A percentile compares a stretch with the other conserved stretches of the same genome.
Evolutionary conservation across 1,140 invertebrate species (phyloP).

Genomic region (Micrasema minimum): DNA sequence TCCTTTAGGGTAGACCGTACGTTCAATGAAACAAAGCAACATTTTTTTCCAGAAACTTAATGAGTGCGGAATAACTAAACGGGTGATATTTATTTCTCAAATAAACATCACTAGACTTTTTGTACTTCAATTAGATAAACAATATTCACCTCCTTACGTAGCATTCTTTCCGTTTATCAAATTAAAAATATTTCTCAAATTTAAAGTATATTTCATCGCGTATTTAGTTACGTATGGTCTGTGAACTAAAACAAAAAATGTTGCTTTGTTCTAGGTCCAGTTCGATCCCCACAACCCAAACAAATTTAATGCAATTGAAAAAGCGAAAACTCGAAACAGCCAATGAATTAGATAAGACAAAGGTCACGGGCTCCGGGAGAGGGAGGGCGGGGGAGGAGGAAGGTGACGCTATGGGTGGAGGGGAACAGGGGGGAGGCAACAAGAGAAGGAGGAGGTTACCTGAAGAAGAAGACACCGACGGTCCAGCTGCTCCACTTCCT

Average conservation of each 20-base stretch:
- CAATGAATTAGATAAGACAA: conserved; percentile 61
- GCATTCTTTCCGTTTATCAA: conserved; percentile 15
- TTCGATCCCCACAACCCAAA: conserved; percentile 59
- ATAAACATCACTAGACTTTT: background rate
- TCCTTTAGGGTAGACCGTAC: conserved; percentile 41
- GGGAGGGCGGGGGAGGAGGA: conserved; percentile 57
- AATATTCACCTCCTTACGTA: conserved; percentile 12
- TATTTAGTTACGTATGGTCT: conserved; percentile 37
- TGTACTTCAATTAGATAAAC: conserved; percentile 21
- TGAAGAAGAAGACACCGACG: conserved; percentile 58
- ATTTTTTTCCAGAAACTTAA: conserved; percentile 51
- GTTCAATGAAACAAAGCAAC: conserved; percentile 52
- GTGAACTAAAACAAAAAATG: conserved; percentile 54
- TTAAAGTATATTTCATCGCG: conserved; percentile 25
- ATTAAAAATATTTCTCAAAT: conserved; percentile 14
- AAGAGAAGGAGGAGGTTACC: conserved; percentile 60
- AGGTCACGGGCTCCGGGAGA: conserved; percentile 57
- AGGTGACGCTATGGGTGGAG: conserved; percentile 57
- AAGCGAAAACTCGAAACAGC: conserved; percentile 65
- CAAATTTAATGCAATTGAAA: conserved; percentile 63
- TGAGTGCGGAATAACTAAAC: conserved; percentile 43
- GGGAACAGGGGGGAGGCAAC: conserved; percentile 45
- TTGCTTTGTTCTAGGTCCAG: conserved; percentile 65
- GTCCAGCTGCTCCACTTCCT: conserved; percentile 54
- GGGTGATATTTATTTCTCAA: conserved; percentile 22